Base-by-base conservation (phyloP, 2,888 invertebrate species). In the Micropterix aruncella region DNA sequence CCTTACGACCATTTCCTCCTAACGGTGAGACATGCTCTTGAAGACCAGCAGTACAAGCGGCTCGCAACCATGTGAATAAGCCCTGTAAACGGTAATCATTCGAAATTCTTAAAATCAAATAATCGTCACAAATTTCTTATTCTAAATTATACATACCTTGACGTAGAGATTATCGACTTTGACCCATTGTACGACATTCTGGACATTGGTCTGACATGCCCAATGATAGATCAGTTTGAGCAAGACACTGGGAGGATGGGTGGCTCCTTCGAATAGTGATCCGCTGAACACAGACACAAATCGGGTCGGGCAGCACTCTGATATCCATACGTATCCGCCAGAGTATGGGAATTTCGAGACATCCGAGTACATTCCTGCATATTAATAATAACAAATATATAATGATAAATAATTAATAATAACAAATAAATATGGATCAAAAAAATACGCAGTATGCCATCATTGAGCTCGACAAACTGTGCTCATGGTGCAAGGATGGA, bases 301-400 rank as follows among this genome's bases (percentile, higher is more conserved):
- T 40, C 83, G 76, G 5, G 83, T 83, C 0, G 87, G 84, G 53
- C 91, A 91, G 57, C 90, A 91, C 50, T 86, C 85, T 0, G 85
- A 84, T 51, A 91, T 87, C 91, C 91, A 91, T 1, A 91, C 90
- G 57, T 91, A 91, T 27, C 91, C 91, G 1, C 91, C 91, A 0
- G 88, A 88, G 60, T 82, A 87, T 0, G 88, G 88, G 59, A 90
- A 89, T 53, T 87, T 87, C 0, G 81, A 75, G 0, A 81, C 82
- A 58, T 91, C 90, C 1, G 86, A 87, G 61, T 88, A 90, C 79
- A 89, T 88, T 42, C 85, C 83, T 78, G 55, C 3, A 57, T 57
- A 40, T n/a, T n/a, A n/a, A n/a, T n/a, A n/a, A n/a, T n/a, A n/a
- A n/a, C n/a, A n/a, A n/a, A n/a, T n/a, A n/a, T n/a, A n/a, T n/a